A percentile compares a stretch with the other conserved stretches of the same genome.
Evolutionary conservation across 2,888 invertebrate species (phyloP).

Genomic region (Adelognathus sp.): DNA sequence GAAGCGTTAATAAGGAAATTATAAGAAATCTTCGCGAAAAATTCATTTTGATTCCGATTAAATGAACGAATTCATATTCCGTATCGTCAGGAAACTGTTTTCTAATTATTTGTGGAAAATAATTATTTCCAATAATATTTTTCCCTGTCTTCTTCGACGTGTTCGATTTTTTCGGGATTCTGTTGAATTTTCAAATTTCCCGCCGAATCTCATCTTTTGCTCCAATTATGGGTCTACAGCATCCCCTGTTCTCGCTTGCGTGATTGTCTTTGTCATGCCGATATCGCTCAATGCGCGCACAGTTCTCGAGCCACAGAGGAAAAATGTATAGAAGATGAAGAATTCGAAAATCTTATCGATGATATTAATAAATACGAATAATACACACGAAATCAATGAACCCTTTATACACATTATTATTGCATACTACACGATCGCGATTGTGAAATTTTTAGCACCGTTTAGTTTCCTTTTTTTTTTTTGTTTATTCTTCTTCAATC

Average conservation of each 20-base stretch:
- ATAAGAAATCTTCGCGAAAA: too few species aligned
- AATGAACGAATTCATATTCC: too few species aligned
- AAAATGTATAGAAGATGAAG: background rate
- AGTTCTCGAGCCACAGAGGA: conserved; percentile 10
- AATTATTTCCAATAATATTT: too few species aligned
- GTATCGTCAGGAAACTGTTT: too few species aligned
- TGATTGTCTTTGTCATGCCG: conserved; percentile 37
- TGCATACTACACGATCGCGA: conserved; percentile 73
- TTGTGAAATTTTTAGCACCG: conserved; percentile 29
- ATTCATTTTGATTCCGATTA: too few species aligned
- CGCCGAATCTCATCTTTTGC: too few species aligned
- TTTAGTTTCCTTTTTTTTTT: conserved; percentile 26
- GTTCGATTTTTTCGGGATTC: background rate
- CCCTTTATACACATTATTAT: conserved; percentile 70
- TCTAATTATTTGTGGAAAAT: too few species aligned
- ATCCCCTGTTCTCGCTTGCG: background rate
- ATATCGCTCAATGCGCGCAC: background rate
- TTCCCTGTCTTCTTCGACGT: too few species aligned
- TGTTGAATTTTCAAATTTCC: background rate
- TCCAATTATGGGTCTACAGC: too few species aligned
- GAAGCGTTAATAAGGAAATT: too few species aligned
- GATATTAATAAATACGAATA: background rate
- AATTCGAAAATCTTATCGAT: conserved; percentile 3
- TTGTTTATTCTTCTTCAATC: background rate
- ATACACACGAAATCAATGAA: conserved; percentile 65